Evolutionary conservation across 2,113 vertebrate species (phyloP), one percentile per base, ranked within the genome.

Genomic region (Tupaia chinensis): DNA sequence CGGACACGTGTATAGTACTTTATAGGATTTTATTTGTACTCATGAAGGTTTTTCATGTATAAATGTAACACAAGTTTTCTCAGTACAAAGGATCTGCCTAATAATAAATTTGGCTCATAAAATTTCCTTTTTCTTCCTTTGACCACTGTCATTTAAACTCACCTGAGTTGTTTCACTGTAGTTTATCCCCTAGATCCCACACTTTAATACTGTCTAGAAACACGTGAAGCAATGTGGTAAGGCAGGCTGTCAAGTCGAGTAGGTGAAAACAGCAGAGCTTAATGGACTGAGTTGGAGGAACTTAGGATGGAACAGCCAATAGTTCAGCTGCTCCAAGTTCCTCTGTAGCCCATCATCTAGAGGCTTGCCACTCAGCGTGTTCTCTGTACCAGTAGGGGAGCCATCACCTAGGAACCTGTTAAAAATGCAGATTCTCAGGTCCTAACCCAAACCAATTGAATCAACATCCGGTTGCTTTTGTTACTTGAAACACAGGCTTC

Each of bases 71-170:
- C 56, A 78, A 60, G 20, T 92, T 81, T 95, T 84, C 91, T 77
- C 32, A 95, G 32, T 63, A 76, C 8, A 22, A 77, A 82, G 1
- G 60, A 22, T 34, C 61, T 34, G 72, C 34, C 54, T 74, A 77
- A 69, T 60, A 53, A 83, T 60, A 74, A 19, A 88, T 76, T 77
- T 72, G 14, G 79, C 60, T 83, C 53, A 83, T 61, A 89, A 89
- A 66, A 96, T 88, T 88, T 83, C 29, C 54, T 83, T 80, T 65
- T 82, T 87, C 54, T 82, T 89, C 16, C 66, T 89, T 70, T 82
- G 70, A 87, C 60, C 58, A 19, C 56, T 79, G 1, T 92, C 9
- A 56, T 77, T 73, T 91, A 61, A 85, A 32, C 61, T 81, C 5
- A 3, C 56, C 54, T 80, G 17, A 58, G 11, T 69, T 80, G 56